phyloP scores from a whole-genome alignment of 2,888 invertebrate species.

The Yponomeuta sedellus region DNA sequence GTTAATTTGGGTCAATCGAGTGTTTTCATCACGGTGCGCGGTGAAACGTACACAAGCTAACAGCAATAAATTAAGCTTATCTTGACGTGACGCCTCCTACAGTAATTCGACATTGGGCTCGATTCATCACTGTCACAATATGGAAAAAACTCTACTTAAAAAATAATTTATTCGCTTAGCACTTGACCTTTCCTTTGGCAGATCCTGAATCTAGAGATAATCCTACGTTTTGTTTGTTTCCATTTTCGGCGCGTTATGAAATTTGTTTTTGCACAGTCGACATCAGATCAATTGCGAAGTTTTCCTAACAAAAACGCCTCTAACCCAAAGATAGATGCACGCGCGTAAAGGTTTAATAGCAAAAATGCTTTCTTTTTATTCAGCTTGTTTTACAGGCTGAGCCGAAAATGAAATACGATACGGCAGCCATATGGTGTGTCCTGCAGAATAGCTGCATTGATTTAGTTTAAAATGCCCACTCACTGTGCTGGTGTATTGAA shows the following conservation, averaged over 20 bases:
- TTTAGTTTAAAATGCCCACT: conserved; percentile 26
- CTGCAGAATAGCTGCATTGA: conserved; percentile 35
- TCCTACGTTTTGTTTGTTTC: neutral
- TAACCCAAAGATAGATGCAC: too few species aligned
- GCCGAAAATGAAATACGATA: conserved; percentile 31
- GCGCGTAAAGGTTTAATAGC: neutral
- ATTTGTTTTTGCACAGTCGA: too few species aligned
- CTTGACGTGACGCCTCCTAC: conserved; percentile 50
- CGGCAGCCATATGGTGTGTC: conserved; percentile 29
- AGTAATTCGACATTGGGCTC: conserved; percentile 33
- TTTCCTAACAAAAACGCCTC: too few species aligned
- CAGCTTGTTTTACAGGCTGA: conserved; percentile 7
- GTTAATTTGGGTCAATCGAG: neutral
- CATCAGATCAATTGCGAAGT: too few species aligned
- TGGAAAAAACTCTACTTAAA: conserved; percentile 8
- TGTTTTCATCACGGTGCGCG: neutral
- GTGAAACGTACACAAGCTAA: conserved; percentile 34
- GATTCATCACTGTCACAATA: conserved; percentile 52
- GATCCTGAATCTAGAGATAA: too few species aligned
- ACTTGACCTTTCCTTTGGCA: too few species aligned
- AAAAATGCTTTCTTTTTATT: neutral
- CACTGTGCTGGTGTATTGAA: conserved; percentile 25
- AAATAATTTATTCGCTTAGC: neutral
- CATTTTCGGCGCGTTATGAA: too few species aligned
- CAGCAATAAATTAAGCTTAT: conserved; percentile 68